phyloP scores from a whole-genome alignment of 1,140 invertebrate species.

The Sycophila sp. region DNA sequence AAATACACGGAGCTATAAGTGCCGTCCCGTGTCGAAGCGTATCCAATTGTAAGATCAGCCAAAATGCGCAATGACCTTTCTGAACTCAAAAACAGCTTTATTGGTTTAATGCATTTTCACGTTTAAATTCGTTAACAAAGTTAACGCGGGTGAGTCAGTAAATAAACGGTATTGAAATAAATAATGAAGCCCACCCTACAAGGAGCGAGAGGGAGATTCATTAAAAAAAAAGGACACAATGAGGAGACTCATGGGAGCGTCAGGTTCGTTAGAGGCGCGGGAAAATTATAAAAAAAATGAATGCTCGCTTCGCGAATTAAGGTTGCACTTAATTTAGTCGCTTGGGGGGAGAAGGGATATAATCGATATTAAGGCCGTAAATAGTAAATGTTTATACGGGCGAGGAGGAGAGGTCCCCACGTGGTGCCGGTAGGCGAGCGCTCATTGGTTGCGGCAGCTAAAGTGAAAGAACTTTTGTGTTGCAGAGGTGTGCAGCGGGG shows the following conservation, averaged over 20 bases:
- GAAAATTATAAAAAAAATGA: background rate
- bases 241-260: background rate
- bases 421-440: background rate
- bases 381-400: constrained; percentile 7
- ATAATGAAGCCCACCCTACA: no score
- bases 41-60: no score
- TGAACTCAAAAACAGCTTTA: no score
- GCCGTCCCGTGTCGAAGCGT: no score
- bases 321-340: constrained; percentile 7
- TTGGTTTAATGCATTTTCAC: no score
- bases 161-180: no score
- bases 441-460: constrained; percentile 17
- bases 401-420: background rate
- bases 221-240: no score
- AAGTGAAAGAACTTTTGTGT: constrained; percentile 37
- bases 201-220: no score
- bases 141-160: no score
- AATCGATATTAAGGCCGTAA: constrained; percentile 18
- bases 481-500: constrained; percentile 87
- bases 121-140: no score
- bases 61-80: no score
- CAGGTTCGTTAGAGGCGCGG: background rate
- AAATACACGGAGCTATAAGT: no score
- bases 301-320: background rate
- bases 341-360: background rate